Evolutionary conservation across 2,888 invertebrate species (phyloP).

Genomic region (Tachina grossa): DNA sequence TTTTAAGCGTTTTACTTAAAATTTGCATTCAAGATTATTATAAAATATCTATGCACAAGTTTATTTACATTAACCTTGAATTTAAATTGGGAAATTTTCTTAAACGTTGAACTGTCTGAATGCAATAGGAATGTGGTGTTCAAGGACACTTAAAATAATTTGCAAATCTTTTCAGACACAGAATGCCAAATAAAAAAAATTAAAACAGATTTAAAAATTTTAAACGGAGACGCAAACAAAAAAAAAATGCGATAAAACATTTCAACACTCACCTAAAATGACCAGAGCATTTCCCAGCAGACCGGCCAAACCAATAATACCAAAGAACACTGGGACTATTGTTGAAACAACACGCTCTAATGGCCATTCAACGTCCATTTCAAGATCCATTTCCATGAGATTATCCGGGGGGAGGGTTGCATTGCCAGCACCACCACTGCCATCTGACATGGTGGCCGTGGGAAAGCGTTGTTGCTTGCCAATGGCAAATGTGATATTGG

Average conservation of each 20-base stretch:
- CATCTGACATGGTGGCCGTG: conserved; percentile 51
- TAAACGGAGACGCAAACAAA: background rate
- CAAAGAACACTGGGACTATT: conserved; percentile 92
- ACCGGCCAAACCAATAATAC: conserved; percentile 93
- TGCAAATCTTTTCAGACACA: background rate
- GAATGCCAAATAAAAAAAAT: background rate
- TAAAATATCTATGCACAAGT: too few species aligned
- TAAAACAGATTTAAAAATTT: background rate
- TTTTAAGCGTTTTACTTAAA: too few species aligned
- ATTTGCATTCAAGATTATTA: too few species aligned
- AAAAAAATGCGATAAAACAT: conserved; percentile 4
- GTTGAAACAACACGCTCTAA: conserved; percentile 87
- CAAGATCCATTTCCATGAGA: conserved; percentile 80
- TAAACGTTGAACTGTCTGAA: too few species aligned
- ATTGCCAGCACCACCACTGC: conserved; percentile 62
- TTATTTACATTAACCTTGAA: background rate
- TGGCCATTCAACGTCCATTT: conserved; percentile 83
- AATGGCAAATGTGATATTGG: conserved; percentile 67
- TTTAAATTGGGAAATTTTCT: background rate
- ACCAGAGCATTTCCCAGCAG: conserved; percentile 94
- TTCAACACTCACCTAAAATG: conserved; percentile 85
- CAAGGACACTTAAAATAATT: background rate
- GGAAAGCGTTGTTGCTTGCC: conserved; percentile 61
- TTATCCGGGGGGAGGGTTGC: conserved; percentile 75
- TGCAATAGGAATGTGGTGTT: background rate